These are phyloP conservation scores for Parthenolecanium corni DNA, from an alignment of 2,888 invertebrate genomes.

Conservation along the genomic window DNA sequence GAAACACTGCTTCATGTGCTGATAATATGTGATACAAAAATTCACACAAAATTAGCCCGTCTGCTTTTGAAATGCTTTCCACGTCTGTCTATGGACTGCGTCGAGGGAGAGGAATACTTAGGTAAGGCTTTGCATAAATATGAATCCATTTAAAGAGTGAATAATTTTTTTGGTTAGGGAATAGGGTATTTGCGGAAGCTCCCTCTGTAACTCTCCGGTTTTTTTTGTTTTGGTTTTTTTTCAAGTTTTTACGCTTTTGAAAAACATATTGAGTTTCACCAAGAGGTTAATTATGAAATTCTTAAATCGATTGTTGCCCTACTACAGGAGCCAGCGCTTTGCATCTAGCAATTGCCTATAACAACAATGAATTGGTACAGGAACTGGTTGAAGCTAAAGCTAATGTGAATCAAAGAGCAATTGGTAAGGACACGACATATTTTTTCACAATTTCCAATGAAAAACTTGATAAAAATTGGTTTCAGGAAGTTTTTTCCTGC, in stretches of 20 bases:
- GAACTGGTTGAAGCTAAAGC: constrained; percentile 87
- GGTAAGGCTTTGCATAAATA: too few relatives aligned
- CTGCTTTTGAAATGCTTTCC: constrained; percentile 85
- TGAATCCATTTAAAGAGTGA: too few relatives aligned
- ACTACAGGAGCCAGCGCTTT: constrained; percentile 78
- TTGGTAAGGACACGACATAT: constrained; percentile 46
- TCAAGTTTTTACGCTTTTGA: too few relatives aligned
- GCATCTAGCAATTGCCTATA: constrained; percentile 92
- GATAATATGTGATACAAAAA: constrained; percentile 76
- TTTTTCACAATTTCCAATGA: background rate
- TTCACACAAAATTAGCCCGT: constrained; percentile 70
- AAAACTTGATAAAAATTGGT: background rate
- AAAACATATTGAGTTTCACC: too few relatives aligned
- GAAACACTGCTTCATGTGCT: constrained; percentile 90
- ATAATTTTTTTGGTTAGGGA: too few relatives aligned
- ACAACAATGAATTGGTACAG: constrained; percentile 88
- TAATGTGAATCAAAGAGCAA: constrained; percentile 82
- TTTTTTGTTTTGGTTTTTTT: background rate
- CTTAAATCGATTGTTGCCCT: too few relatives aligned
- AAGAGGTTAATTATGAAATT: too few relatives aligned
- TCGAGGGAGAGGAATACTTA: constrained; percentile 94
- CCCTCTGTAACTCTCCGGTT: background rate
- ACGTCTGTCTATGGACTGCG: constrained; percentile 79
- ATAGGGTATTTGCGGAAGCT: background rate
- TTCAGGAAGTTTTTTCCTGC: constrained; percentile 78